These are phyloP conservation scores for Gallinago solitaria DNA, from an alignment of 2,797 vertebrate genomes.

Conservation along the genomic window DNA sequence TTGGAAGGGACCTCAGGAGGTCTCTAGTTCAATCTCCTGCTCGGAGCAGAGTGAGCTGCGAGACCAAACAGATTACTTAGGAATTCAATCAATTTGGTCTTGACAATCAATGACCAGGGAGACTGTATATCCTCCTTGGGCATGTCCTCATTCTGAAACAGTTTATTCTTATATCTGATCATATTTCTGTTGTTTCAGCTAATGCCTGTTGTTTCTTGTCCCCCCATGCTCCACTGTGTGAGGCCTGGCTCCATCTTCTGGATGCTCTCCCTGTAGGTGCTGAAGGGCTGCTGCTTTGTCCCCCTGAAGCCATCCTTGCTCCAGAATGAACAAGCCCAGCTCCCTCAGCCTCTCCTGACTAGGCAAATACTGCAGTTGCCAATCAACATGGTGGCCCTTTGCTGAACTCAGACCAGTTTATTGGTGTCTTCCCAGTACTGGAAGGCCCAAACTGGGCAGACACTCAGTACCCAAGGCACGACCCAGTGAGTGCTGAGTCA, in stretches of 20 bases:
- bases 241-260: background rate
- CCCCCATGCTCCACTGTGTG: background rate
- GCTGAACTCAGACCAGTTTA: background rate
- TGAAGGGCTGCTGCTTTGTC: background rate
- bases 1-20: background rate
- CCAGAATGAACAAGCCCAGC: background rate
- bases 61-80: background rate
- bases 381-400: background rate
- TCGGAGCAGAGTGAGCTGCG: background rate
- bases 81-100: background rate
- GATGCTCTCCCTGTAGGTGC: background rate
- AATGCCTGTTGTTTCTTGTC: background rate
- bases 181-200: background rate
- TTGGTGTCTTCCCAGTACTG: background rate
- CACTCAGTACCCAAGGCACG: background rate
- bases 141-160: background rate
- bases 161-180: background rate
- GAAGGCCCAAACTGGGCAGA: background rate
- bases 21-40: background rate
- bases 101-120: background rate
- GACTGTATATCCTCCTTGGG: background rate
- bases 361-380: background rate
- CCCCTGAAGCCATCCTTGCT: background rate
- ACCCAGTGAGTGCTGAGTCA: background rate
- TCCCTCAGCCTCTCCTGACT: background rate